Evolutionary conservation across 2,888 invertebrate species (phyloP).

Genomic region (Tholera decimalis): DNA sequence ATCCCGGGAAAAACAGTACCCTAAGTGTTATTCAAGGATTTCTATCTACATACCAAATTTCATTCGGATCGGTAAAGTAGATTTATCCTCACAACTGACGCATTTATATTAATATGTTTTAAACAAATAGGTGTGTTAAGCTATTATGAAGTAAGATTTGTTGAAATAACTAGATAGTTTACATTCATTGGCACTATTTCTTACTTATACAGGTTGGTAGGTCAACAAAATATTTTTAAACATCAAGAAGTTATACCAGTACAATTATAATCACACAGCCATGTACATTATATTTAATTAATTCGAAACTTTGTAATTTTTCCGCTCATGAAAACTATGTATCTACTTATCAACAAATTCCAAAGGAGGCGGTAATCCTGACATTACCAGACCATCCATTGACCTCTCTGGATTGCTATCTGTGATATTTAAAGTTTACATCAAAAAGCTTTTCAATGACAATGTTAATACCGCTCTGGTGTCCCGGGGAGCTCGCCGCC

Average conservation of each 20-base stretch:
- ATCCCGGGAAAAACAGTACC: no score
- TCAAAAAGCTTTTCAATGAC: slow-evolving; percentile 59
- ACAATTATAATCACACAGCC: neutral
- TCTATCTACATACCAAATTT: no score
- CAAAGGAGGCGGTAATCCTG: neutral
- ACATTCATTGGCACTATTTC: no score
- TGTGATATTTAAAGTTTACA: slow-evolving; percentile 39
- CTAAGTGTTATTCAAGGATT: no score
- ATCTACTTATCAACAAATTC: no score
- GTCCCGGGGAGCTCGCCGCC: slow-evolving; percentile 30
- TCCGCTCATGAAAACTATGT: neutral
- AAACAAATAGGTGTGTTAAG: no score
- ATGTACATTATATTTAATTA: neutral
- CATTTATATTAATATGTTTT: no score
- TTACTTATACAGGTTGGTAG: no score
- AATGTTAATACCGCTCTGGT: slow-evolving; percentile 54
- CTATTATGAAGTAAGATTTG: no score
- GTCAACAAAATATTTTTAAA: neutral
- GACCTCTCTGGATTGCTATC: slow-evolving; percentile 11
- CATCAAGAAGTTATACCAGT: neutral
- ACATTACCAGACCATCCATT: neutral
- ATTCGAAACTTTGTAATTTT: neutral
- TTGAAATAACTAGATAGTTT: no score
- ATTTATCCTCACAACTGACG: no score
- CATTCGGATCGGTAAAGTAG: no score